Conservation (phyloP, 2,113 vertebrate genomes). For the Mustela nigripes region DNA sequence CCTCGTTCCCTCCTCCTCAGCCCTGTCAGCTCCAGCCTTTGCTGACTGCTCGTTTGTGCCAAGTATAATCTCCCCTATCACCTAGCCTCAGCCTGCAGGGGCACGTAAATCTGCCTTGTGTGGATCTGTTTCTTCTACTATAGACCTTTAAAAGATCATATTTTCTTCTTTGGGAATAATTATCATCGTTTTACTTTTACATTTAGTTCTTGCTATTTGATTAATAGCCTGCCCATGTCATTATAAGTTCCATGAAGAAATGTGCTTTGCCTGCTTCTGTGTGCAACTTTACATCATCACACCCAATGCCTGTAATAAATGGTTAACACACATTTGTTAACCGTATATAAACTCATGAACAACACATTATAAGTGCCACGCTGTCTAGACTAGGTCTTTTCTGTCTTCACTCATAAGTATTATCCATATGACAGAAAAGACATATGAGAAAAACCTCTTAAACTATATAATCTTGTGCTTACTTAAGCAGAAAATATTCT, state of each 20-base stretch:
- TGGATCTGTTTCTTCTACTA: neutral
- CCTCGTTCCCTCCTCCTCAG: neutral
- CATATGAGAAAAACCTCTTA: neutral
- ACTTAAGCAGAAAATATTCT: slow-evolving; percentile 41
- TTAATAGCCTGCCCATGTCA: neutral
- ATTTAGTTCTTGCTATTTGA: neutral
- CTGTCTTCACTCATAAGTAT: neutral
- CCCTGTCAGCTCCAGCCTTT: fast-evolving
- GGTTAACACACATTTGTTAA: neutral
- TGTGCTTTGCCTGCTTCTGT: neutral
- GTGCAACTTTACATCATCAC: neutral
- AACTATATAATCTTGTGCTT: slow-evolving; percentile 31
- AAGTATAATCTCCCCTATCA: neutral
- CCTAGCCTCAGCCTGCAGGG: neutral
- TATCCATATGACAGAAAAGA: neutral
- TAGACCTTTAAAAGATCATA: neutral
- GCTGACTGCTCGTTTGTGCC: neutral
- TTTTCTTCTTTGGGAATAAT: neutral
- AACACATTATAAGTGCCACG: too few species aligned
- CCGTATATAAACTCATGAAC: neutral
- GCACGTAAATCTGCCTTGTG: neutral
- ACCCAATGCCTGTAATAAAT: neutral
- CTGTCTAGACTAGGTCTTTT: neutral
- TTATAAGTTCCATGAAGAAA: neutral
- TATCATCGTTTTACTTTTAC: neutral